Percentiles rank a stretch among this genome's conserved stretches.
These are phyloP conservation scores for Scaptomyza caliginosa DNA, from an alignment of 2,888 invertebrate species.

Conservation along the genomic window DNA sequence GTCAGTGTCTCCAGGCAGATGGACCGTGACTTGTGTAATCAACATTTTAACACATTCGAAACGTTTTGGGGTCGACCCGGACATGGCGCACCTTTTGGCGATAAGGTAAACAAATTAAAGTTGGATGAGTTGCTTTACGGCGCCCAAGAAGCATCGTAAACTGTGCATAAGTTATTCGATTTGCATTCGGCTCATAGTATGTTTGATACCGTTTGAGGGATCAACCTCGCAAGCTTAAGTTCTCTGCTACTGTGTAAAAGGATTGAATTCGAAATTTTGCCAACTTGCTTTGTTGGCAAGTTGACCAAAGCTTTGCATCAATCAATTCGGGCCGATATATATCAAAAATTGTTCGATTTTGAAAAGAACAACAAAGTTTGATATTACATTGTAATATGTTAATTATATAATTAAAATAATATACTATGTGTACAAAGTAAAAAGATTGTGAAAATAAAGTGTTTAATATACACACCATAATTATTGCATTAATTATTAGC, in stretches of 20 bases:
- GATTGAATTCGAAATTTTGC: conserved; percentile 67
- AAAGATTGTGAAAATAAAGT: conserved; percentile 38
- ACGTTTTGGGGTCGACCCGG: conserved; percentile 93
- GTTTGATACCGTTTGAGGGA: conserved; percentile 35
- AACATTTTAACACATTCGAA: conserved; percentile 91
- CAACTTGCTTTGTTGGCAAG: conserved; percentile 80
- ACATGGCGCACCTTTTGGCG: conserved; percentile 83
- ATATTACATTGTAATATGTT: conserved; percentile 6
- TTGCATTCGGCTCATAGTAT: conserved; percentile 58
- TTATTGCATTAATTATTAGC: no score
- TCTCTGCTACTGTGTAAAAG: conserved; percentile 5
- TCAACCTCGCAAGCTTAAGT: conserved; percentile 20
- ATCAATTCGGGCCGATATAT: conserved; percentile 7
- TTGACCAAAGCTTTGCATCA: conserved; percentile 74
- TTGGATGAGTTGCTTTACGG: conserved; percentile 84
- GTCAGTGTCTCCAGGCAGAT: conserved; percentile 76
- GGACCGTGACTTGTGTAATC: conserved; percentile 88
- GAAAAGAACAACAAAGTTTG: conserved; percentile 14
- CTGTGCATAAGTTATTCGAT: conserved; percentile 13
- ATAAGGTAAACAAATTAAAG: conserved; percentile 82
- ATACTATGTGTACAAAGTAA: background rate
- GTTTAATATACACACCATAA: background rate
- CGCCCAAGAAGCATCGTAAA: conserved; percentile 70
- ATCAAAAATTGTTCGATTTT: conserved; percentile 1
- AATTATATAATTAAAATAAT: background rate